Evolutionary conservation across 2,113 vertebrate species (phyloP).

Genomic region (Heterotis niloticus): DNA sequence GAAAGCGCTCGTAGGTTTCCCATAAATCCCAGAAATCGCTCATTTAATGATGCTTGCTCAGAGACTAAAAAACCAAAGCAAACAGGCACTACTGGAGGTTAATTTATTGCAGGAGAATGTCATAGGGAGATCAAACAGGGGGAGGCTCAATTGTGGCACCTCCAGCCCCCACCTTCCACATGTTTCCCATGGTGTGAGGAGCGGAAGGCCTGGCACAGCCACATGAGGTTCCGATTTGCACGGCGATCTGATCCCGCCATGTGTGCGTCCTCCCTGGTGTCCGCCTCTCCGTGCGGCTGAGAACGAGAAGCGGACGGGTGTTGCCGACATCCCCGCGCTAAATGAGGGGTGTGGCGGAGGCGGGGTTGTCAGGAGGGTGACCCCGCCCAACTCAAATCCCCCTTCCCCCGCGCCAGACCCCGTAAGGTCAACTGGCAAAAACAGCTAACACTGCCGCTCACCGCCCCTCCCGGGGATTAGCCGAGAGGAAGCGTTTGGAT

Average conservation of each 20-base stretch:
- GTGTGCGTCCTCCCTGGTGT: not conserved
- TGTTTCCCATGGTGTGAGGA: not conserved
- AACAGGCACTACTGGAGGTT: conserved; percentile 12
- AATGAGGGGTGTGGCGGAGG: not conserved
- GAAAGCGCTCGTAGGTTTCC: conserved; percentile 17
- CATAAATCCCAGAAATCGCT: conserved; percentile 20
- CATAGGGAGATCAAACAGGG: conserved; percentile 24
- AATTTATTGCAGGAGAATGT: conserved; percentile 19
- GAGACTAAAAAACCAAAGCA: conserved; percentile 20
- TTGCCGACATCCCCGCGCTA: not conserved
- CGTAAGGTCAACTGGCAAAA: not conserved
- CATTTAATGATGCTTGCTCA: conserved; percentile 20
- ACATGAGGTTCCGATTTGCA: conserved; percentile 16
- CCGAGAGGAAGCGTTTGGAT: not conserved
- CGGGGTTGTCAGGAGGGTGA: no score
- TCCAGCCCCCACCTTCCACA: not conserved
- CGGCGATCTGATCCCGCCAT: not conserved
- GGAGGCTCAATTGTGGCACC: not conserved
- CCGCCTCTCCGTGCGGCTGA: not conserved
- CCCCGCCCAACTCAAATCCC: not conserved
- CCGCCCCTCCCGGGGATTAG: not conserved
- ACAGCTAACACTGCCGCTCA: not conserved
- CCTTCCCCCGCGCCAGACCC: not conserved
- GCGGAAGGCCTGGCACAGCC: not conserved
- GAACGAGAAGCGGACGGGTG: not conserved